These are phyloP conservation scores for Entelurus aequoreus DNA, from an alignment of 2,113 vertebrate species.

Conservation along the genomic window DNA sequence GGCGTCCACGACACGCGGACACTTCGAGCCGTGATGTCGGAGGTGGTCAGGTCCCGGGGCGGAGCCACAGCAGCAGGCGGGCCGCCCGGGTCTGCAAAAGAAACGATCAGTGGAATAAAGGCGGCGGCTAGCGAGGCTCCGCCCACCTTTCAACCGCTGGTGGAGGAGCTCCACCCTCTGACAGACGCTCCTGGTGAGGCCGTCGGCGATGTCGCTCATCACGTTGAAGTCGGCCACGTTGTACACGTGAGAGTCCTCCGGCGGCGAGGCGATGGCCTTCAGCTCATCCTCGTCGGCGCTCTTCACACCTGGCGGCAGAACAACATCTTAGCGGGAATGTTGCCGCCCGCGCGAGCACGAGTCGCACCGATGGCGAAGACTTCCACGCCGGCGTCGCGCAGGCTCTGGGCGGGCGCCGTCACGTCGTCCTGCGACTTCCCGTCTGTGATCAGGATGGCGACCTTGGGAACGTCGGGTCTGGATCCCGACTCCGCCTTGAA, in stretches of 20 bases:
- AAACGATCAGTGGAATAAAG: background rate
- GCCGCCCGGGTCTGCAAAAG: conserved; percentile 49
- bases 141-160: conserved; percentile 66
- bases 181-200: conserved; percentile 85
- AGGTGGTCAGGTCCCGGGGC: conserved; percentile 80
- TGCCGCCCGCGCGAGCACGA: too few relatives aligned
- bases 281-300: conserved; percentile 92
- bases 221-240: conserved; percentile 92
- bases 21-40: conserved; percentile 87
- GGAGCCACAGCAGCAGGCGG: conserved; percentile 65
- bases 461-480: conserved; percentile 85
- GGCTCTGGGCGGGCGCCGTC: conserved; percentile 81
- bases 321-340: background rate
- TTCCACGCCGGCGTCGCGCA: conserved; percentile 88
- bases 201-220: conserved; percentile 91
- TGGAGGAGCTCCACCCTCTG: conserved; percentile 85
- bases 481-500: conserved; percentile 89
- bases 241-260: conserved; percentile 87
- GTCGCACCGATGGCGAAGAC: conserved; percentile 91
- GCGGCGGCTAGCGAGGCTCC: too few relatives aligned
- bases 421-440: conserved; percentile 98
- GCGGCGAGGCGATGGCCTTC: conserved; percentile 87
- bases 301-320: conserved; percentile 81
- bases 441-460: conserved; percentile 96
- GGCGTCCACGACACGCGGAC: conserved; percentile 88